These are phyloP conservation scores for Poecilia latipinna DNA, from an alignment of 2,113 vertebrate genomes.

Conservation along the genomic window DNA sequence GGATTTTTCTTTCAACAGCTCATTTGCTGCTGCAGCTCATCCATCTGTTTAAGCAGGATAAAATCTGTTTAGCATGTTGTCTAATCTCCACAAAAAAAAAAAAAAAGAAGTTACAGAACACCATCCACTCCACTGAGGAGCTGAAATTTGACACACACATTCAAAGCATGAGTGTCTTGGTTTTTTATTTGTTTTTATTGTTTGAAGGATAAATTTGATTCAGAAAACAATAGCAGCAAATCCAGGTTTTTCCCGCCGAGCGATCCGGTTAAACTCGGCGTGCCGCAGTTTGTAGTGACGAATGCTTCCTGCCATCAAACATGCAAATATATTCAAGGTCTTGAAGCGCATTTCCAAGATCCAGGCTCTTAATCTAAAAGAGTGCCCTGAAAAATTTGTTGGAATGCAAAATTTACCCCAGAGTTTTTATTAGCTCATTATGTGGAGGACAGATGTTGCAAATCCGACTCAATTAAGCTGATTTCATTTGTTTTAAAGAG, in stretches of 20 bases:
- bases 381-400: conserved; percentile 49
- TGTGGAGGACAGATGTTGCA: conserved; percentile 53
- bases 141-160: neutral
- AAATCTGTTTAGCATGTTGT: conserved; percentile 33
- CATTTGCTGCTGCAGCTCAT: conserved; percentile 48
- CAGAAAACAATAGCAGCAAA: neutral
- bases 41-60: conserved; percentile 36
- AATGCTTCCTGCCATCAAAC: neutral
- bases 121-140: neutral
- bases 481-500: conserved; percentile 71
- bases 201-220: neutral
- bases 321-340: conserved; percentile 11
- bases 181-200: neutral
- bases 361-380: conserved; percentile 52
- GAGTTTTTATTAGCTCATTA: conserved; percentile 62
- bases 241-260: neutral
- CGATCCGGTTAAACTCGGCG: neutral
- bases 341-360: conserved; percentile 15
- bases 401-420: conserved; percentile 49
- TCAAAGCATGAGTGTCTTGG: neutral
- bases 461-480: conserved; percentile 56
- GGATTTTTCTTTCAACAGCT: conserved; percentile 56
- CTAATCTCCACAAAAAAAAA: conserved; percentile 24
- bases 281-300: neutral
- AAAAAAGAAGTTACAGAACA: conserved; percentile 17